phyloP scores from a whole-genome alignment of 1,140 invertebrate genomes.

The Ptiloglossa arizonensis region DNA sequence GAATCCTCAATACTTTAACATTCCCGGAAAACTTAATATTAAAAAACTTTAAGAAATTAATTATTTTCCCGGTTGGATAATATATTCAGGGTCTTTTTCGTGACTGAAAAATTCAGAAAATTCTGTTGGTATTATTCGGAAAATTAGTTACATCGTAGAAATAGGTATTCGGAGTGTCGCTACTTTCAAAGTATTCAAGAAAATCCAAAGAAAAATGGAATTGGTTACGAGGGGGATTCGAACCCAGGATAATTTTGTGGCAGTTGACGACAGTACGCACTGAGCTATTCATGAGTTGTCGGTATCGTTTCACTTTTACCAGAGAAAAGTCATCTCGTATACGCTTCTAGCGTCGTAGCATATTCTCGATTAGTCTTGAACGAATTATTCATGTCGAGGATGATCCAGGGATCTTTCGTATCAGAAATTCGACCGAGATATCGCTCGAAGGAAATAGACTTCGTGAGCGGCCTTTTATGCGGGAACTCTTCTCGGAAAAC shows the following conservation, averaged over 20 bases:
- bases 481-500: neutral
- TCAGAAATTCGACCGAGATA: slow-evolving; percentile 23
- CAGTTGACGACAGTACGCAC: neutral
- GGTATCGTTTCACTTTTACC: neutral
- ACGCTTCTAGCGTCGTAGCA: neutral
- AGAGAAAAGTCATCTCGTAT: neutral
- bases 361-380: slow-evolving; percentile 5
- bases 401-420: slow-evolving; percentile 7
- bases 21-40: no score
- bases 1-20: no score
- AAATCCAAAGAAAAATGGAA: neutral
- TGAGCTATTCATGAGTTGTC: neutral
- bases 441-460: neutral
- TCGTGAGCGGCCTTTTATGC: neutral
- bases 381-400: slow-evolving; percentile 27
- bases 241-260: neutral
- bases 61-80: no score
- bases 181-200: neutral
- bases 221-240: neutral
- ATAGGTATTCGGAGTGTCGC: no score
- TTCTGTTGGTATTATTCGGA: no score
- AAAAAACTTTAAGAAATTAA: no score
- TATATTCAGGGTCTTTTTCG: no score
- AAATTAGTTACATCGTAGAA: no score
- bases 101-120: no score